A percentile compares a stretch with the other conserved stretches of the same genome.
Evolutionary conservation across 2,888 invertebrate genomes (phyloP).

Genomic region (Gerris lacustris): DNA sequence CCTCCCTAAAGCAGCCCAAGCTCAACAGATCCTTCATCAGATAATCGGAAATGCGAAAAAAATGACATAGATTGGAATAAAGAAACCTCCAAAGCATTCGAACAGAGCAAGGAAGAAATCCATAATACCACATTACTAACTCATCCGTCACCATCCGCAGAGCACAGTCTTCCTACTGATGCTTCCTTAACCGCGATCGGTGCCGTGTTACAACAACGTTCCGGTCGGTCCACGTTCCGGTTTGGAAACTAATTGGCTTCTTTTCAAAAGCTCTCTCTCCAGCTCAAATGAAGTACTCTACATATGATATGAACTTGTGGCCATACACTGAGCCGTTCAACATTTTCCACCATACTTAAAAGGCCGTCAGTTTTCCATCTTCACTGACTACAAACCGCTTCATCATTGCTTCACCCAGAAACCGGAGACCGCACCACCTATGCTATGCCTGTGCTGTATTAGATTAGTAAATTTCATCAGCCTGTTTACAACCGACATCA

Average conservation of each 20-base stretch:
- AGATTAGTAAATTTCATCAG: constrained; percentile 32
- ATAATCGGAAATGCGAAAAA: not conserved
- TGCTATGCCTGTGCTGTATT: too few relatives aligned
- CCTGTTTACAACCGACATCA: constrained; percentile 35
- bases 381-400: constrained; percentile 6
- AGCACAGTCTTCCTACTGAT: constrained; percentile 12
- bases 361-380: not conserved
- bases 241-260: too few relatives aligned
- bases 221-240: constrained; percentile 14
- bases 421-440: not conserved
- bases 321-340: constrained; percentile 31
- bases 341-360: constrained; percentile 11
- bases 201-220: constrained; percentile 16
- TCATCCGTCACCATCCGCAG: constrained; percentile 33
- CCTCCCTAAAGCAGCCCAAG: constrained; percentile 32
- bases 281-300: constrained; percentile 35
- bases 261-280: constrained; percentile 27
- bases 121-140: constrained; percentile 36
- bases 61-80: constrained; percentile 11
- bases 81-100: constrained; percentile 12
- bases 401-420: not conserved
- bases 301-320: too few relatives aligned
- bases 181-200: constrained; percentile 17
- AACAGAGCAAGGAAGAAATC: constrained; percentile 27
- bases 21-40: constrained; percentile 23